phyloP scores from a whole-genome alignment of 2,797 vertebrate species.

The Pempheris klunzingeri region DNA sequence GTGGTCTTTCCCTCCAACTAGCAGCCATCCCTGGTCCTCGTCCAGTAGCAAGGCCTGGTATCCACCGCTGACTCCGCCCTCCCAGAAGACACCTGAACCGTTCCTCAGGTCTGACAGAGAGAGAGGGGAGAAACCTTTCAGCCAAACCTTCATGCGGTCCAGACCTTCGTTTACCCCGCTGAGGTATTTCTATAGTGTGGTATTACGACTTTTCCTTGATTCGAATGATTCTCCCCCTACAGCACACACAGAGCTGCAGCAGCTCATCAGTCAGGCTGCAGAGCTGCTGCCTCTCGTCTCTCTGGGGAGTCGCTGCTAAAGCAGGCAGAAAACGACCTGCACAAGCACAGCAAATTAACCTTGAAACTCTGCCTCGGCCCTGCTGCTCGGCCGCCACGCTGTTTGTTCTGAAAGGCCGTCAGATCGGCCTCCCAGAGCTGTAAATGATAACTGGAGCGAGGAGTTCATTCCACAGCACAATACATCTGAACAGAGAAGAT shows the following conservation, averaged over 20 bases:
- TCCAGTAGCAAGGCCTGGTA: constrained; percentile 88
- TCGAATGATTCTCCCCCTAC: too few species aligned
- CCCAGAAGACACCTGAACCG: constrained; percentile 81
- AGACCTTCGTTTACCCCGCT: background rate
- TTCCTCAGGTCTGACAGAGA: constrained; percentile 86
- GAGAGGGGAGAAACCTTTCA: background rate
- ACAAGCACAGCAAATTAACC: constrained; percentile 65
- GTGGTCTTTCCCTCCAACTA: constrained; percentile 89
- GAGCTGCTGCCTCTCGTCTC: constrained; percentile 6
- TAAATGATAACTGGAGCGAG: background rate
- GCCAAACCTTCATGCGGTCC: too few species aligned
- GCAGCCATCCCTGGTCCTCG: constrained; percentile 88
- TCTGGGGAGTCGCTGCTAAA: constrained; percentile 57
- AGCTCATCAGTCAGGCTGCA: constrained; percentile 14
- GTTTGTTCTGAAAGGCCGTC: constrained; percentile 36
- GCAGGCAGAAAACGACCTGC: constrained; percentile 68
- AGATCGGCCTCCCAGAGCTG: constrained; percentile 1
- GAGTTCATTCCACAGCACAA: background rate
- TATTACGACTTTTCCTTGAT: background rate
- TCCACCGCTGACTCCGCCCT: constrained; percentile 72
- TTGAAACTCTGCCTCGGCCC: constrained; percentile 5
- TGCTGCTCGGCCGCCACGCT: background rate
- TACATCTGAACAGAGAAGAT: background rate
- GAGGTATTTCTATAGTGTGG: background rate
- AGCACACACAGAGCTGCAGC: background rate